A percentile compares a stretch with the other conserved stretches of the same genome.
These are phyloP conservation scores for Carterocephalus palaemon DNA, from an alignment of 2,888 invertebrate genomes.

Conservation along the genomic window DNA sequence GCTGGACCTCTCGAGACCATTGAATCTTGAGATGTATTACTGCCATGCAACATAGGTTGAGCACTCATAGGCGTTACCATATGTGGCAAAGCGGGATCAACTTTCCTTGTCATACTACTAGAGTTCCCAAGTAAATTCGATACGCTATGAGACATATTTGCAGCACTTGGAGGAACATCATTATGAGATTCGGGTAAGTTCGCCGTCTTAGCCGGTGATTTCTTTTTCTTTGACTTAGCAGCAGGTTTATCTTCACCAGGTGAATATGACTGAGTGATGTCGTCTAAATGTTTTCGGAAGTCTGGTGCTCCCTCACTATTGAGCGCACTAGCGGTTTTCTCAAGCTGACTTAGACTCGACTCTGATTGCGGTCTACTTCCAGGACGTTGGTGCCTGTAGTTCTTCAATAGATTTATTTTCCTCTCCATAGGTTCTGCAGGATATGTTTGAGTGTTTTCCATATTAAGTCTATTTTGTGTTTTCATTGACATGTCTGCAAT, in stretches of 20 bases:
- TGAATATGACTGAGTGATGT: constrained; percentile 73
- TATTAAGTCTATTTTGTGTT: constrained; percentile 30
- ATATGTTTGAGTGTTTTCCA: constrained; percentile 38
- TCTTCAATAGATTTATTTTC: constrained; percentile 70
- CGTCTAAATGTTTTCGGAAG: constrained; percentile 69
- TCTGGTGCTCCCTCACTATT: constrained; percentile 70
- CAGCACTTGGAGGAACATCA: constrained; percentile 38
- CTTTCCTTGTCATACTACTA: constrained; percentile 17
- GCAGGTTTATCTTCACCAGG: constrained; percentile 60
- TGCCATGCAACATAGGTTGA: constrained; percentile 31
- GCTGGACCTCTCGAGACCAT: constrained; percentile 25
- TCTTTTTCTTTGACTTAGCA: constrained; percentile 64
- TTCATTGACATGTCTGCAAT: constrained; percentile 31
- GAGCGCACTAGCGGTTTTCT: constrained; percentile 64
- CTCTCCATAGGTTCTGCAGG: constrained; percentile 50
- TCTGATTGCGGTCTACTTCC: constrained; percentile 56
- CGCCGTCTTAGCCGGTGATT: constrained; percentile 59
- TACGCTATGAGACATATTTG: constrained; percentile 66
- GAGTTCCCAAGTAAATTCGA: constrained; percentile 56
- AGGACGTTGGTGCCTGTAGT: constrained; percentile 70
- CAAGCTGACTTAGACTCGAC: constrained; percentile 66
- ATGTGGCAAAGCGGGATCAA: constrained; percentile 27
- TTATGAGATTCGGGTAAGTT: constrained; percentile 45
- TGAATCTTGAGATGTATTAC: constrained; percentile 36
- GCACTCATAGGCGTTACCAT: constrained; percentile 37